Evolutionary conservation across 2,888 invertebrate genomes (phyloP).

Genomic region (Eupithecia exiguata): DNA sequence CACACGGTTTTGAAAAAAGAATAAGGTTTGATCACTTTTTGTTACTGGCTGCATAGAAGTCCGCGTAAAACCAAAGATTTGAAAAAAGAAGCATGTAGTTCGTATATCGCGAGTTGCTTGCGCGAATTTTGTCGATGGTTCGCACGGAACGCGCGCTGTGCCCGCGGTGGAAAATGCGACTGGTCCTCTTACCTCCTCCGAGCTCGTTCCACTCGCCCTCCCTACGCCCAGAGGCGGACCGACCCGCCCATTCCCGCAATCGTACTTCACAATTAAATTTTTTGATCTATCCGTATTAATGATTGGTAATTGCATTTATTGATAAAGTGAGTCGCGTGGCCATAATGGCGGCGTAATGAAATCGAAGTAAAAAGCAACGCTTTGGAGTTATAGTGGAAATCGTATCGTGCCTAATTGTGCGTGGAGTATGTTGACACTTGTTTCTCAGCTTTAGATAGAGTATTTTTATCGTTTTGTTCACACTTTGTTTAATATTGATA

Average conservation of each 20-base stretch:
- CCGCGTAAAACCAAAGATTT: neutral
- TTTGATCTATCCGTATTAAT: conserved; percentile 74
- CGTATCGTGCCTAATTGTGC: conserved; percentile 28
- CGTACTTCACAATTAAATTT: conserved; percentile 67
- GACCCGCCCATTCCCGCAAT: conserved; percentile 57
- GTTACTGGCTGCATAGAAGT: neutral
- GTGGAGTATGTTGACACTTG: conserved; percentile 21
- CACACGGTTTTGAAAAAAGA: conserved; percentile 19
- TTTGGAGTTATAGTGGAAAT: conserved; percentile 28
- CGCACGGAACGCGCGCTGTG: conserved; percentile 71
- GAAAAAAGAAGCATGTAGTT: neutral
- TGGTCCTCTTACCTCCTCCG: conserved; percentile 75
- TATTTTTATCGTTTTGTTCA: conserved; percentile 24
- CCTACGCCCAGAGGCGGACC: conserved; percentile 76
- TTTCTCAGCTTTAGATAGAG: conserved; percentile 19
- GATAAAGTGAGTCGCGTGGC: conserved; percentile 55
- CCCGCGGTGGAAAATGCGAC: conserved; percentile 74
- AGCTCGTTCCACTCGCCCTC: conserved; percentile 67
- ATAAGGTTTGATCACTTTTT: neutral
- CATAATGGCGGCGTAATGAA: conserved; percentile 49
- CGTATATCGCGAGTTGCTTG: conserved; percentile 44
- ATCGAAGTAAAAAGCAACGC: conserved; percentile 36
- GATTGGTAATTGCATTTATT: conserved; percentile 76
- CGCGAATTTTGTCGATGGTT: conserved; percentile 59
- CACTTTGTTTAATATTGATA: conserved; percentile 5